These are phyloP conservation scores for Gobionotothen gibberifrons DNA, from an alignment of 2,797 vertebrate species.

Conservation along the genomic window DNA sequence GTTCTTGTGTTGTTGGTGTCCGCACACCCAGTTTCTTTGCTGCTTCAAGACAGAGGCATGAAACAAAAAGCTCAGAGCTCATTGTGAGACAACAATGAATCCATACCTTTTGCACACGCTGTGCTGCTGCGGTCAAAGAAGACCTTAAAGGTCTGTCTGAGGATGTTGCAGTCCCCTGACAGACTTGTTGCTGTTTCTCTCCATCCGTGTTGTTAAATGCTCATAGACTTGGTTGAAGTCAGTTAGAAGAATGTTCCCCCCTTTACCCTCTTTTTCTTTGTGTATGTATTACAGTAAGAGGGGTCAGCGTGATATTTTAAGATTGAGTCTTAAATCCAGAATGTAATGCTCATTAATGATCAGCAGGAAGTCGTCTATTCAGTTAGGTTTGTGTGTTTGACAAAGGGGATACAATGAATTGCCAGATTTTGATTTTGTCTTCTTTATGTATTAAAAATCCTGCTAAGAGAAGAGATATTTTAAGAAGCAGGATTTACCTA, in stretches of 20 bases:
- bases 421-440: neutral
- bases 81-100: conserved; percentile 55
- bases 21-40: conserved; percentile 1
- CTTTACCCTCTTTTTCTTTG: neutral
- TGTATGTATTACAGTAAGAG: neutral
- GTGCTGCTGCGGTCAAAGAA: conserved; percentile 39
- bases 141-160: conserved; percentile 32
- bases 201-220: conserved; percentile 32
- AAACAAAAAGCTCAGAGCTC: conserved; percentile 46
- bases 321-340: neutral
- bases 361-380: neutral
- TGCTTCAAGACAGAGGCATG: conserved; percentile 31
- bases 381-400: neutral
- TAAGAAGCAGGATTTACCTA: conserved; percentile 15
- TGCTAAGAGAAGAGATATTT: conserved; percentile 5
- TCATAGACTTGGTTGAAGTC: conserved; percentile 29
- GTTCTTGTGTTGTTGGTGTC: neutral
- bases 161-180: conserved; percentile 38
- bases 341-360: neutral
- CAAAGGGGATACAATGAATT: neutral
- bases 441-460: neutral
- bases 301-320: conserved; percentile 7
- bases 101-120: conserved; percentile 44
- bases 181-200: conserved; percentile 72
- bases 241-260: neutral